A percentile compares a stretch with the other conserved stretches of the same genome.
Conservation (phyloP, 2,113 vertebrate species). For the Sylvia atricapilla region DNA sequence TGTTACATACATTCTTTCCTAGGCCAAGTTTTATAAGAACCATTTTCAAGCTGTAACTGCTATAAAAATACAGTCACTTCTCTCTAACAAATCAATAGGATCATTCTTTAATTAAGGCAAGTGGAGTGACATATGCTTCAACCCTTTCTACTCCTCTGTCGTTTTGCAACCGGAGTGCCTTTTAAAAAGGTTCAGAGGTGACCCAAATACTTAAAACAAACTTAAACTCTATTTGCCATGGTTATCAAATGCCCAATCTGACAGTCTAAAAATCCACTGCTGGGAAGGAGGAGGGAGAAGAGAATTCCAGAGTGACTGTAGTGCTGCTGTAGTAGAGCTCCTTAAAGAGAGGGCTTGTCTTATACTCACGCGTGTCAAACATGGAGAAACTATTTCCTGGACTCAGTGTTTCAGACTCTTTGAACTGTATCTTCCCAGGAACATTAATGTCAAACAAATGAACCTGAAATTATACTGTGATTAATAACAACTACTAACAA, state of each 20-base stretch:
- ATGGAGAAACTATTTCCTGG: constrained; percentile 85
- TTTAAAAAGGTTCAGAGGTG: background rate
- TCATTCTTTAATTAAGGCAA: background rate
- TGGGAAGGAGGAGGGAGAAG: background rate
- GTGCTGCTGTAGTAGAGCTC: background rate
- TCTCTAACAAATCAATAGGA: background rate
- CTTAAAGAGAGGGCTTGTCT: background rate
- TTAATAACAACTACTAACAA: background rate
- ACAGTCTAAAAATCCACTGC: background rate
- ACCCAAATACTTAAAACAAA: background rate
- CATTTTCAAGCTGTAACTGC: background rate
- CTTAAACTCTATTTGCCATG: background rate
- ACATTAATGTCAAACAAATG: constrained; percentile 96
- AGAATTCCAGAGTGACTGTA: background rate
- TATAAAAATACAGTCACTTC: background rate
- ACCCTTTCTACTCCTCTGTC: background rate
- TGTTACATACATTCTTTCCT: background rate
- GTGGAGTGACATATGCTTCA: background rate
- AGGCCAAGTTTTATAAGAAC: background rate
- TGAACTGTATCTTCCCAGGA: constrained; percentile 94
- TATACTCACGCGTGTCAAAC: constrained; percentile 90
- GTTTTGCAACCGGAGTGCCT: background rate
- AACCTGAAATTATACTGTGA: constrained; percentile 76
- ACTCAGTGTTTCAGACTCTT: constrained; percentile 91
- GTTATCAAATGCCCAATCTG: background rate